Percentiles rank a stretch among this genome's conserved stretches.
These are phyloP conservation scores for Zapus hudsonius DNA, from an alignment of 2,113 vertebrate genomes.

Conservation along the genomic window DNA sequence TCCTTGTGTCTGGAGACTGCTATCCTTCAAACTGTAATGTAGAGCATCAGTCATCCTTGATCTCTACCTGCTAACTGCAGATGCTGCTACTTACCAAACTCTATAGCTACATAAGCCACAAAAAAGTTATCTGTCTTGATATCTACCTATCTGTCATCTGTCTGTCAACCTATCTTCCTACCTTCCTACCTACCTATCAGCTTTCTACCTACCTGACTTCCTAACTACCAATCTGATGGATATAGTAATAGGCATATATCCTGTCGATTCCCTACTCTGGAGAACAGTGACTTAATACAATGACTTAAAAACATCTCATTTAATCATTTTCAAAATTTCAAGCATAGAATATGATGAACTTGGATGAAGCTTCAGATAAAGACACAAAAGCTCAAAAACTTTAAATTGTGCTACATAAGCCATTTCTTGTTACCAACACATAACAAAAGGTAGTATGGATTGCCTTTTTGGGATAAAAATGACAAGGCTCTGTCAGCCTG, in stretches of 20 bases:
- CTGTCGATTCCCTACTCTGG: neutral
- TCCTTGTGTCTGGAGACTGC: neutral
- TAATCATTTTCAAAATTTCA: constrained; percentile 1
- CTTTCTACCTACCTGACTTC: neutral
- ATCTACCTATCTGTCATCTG: neutral
- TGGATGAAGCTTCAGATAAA: neutral
- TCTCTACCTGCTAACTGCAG: neutral
- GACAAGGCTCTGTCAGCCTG: neutral
- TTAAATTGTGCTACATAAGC: neutral
- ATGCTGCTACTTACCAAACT: neutral
- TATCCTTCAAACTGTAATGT: neutral
- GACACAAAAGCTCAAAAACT: neutral
- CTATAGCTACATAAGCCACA: neutral
- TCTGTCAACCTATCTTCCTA: neutral
- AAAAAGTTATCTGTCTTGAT: neutral
- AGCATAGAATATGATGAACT: neutral
- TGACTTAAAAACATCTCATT: neutral
- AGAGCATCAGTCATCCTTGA: neutral
- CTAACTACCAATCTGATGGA: neutral
- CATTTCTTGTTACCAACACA: neutral
- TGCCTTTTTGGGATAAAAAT: neutral
- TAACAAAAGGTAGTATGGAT: neutral
- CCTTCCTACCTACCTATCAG: too few relatives aligned
- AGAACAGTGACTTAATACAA: neutral
- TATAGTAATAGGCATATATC: neutral